Conservation (phyloP, 2,888 invertebrate genomes). For the Thyatira batis region DNA sequence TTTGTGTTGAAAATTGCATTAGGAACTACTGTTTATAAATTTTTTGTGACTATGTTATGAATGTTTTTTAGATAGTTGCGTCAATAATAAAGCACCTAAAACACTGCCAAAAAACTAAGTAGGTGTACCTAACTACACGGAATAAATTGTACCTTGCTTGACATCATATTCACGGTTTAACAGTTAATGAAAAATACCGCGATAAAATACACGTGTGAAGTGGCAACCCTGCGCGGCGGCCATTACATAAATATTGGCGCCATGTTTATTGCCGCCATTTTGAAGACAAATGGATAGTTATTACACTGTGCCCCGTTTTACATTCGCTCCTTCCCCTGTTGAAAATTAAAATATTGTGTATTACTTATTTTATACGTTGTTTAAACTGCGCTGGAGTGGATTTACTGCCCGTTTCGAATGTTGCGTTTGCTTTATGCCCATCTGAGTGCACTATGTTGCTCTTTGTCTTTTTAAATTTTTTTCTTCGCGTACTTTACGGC, state of each 20-base stretch:
- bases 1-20: too few relatives aligned
- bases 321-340: conserved; percentile 72
- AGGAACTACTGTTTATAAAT: too few relatives aligned
- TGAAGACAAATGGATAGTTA: conserved; percentile 83
- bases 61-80: too few relatives aligned
- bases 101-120: too few relatives aligned
- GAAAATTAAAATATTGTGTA: conserved; percentile 81
- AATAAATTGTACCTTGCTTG: conserved; percentile 11
- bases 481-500: conserved; percentile 40
- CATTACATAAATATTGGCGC: conserved; percentile 81
- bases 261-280: conserved; percentile 82
- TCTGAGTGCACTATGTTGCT: conserved; percentile 26
- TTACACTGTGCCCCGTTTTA: conserved; percentile 79
- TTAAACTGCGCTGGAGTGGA: conserved; percentile 74
- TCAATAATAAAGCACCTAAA: too few relatives aligned
- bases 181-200: conserved; percentile 73
- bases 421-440: conserved; percentile 47
- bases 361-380: conserved; percentile 71
- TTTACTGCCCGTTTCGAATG: conserved; percentile 56
- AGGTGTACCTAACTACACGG: background rate
- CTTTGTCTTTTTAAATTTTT: conserved; percentile 19
- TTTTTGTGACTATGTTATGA: too few relatives aligned
- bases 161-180: conserved; percentile 48
- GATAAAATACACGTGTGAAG: conserved; percentile 75
- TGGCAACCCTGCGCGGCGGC: conserved; percentile 74